Conservation (phyloP, 2,113 vertebrate species). For the Hippocampus barbouri region DNA sequence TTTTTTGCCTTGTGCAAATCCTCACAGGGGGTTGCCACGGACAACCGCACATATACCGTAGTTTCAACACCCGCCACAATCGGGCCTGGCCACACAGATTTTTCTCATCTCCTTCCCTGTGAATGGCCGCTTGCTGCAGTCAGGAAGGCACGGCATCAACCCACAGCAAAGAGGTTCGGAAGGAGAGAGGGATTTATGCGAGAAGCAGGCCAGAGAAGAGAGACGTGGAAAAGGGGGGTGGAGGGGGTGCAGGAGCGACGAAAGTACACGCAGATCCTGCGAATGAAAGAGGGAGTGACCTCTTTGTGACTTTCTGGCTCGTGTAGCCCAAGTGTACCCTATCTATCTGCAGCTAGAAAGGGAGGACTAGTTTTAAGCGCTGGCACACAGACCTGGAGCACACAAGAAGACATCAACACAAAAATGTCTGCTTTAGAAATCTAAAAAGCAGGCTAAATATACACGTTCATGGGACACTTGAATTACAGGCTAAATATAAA, state of each 20-base stretch:
- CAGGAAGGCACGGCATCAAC: not conserved
- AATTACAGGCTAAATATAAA: constrained; percentile 10
- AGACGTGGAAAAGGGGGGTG: not conserved
- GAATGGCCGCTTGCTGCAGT: constrained; percentile 7
- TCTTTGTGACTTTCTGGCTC: constrained; percentile 4
- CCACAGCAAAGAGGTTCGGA: not conserved
- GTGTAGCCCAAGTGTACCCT: not conserved
- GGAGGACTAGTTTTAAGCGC: not conserved
- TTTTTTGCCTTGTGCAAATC: not conserved
- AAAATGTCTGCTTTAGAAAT: constrained; percentile 1
- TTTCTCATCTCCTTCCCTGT: not conserved
- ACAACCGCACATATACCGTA: not conserved
- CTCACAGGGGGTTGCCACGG: not conserved
- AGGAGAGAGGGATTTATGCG: constrained; percentile 1
- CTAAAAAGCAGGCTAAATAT: constrained; percentile 2
- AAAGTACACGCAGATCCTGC: not conserved
- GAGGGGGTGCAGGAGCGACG: not conserved
- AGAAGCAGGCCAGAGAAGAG: not conserved
- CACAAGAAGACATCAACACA: constrained; percentile 1
- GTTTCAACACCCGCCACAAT: not conserved
- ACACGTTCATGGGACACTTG: constrained; percentile 6
- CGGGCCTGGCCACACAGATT: not conserved
- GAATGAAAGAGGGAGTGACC: not conserved
- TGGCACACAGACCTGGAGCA: not conserved
- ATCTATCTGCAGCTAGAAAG: not conserved